Base-by-base conservation (phyloP, 2,797 vertebrate genomes). In the Macropodus opercularis region DNA sequence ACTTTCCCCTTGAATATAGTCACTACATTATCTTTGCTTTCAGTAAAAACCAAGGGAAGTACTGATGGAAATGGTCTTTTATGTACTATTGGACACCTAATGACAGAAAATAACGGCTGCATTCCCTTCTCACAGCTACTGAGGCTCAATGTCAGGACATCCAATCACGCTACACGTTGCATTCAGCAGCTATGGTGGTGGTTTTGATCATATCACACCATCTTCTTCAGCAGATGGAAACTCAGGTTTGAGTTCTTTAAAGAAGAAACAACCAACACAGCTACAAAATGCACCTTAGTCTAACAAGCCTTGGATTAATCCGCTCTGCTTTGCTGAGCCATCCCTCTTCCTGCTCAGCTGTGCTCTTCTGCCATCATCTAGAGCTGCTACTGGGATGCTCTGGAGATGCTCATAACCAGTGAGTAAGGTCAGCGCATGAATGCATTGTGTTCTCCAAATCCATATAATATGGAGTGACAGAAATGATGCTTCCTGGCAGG, bases 1-100 rank as follows among this genome's bases (percentile, higher is more conserved):
- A 73, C 43, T 61, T 72, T 70, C 39, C 80, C 56, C 51, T 67
- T 61, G 68, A 72, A 79, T 57, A 55, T 53, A 49, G 24, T 53
- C 53, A 54, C 47, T 13, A 36, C 18, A 39, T 67, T 47, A 50
- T 51, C 35, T 54, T 24, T 24, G 22, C 19, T 65, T 77, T 72
- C 10, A 34, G 22, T 65, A 55, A 40, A 3, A 60, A 35, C 42
- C 39, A 52, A 39, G 50, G 24, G 32, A 48, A 46, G 9, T 15
- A 35, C 14, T 31, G 10, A 56, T n/a, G n/a, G 34, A 24, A 13
- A 15, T 23, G 24, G 27, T 44, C 56, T 15, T 38, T 34, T 22
- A n/a, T 62, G 19, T 41, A 12, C 15, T 9, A 29, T 14, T 11
- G 21, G 26, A 46, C 35, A 27, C 18, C 5, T 29, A 9, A 32